Evolutionary conservation across 30 jellyfish, hydroid and myxozoan genomes (phyloP).

Genomic region (Aurelia aurita complex sp. Pacific): DNA sequence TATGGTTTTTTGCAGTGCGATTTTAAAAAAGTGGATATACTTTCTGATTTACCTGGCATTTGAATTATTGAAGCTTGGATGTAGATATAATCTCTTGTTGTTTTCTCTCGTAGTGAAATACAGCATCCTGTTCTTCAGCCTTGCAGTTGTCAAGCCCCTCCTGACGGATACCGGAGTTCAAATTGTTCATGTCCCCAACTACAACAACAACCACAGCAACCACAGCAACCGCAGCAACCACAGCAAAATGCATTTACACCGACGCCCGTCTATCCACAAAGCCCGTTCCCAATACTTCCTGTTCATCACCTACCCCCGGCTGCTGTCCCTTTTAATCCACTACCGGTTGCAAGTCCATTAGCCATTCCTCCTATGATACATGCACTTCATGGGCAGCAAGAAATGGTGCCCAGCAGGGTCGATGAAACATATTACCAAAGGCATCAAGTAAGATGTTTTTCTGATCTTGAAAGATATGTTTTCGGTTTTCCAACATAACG

Average conservation of each 20-base stretch:
- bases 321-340: conserved; percentile 58
- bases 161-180: conserved; percentile 45
- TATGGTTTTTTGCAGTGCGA: no score
- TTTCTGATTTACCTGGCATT: no score
- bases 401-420: conserved; percentile 37
- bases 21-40: no score
- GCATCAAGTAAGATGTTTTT: conserved; percentile 31
- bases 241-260: conserved; percentile 46
- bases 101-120: no score
- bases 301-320: conserved; percentile 57
- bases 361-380: conserved; percentile 54
- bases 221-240: not conserved
- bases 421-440: conserved; percentile 55
- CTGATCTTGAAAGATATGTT: not conserved
- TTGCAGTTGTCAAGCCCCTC: conserved; percentile 56
- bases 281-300: conserved; percentile 57
- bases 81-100: no score
- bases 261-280: conserved; percentile 50
- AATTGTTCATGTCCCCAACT: conserved; percentile 57
- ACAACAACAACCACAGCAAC: not conserved
- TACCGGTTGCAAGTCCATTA: conserved; percentile 54
- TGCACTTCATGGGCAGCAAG: conserved; percentile 60
- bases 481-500: no score
- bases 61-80: no score
- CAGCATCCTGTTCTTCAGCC: conserved; percentile 45